phyloP scores from a whole-genome alignment of 2,797 vertebrate genomes.

The Esox masquinongy region DNA sequence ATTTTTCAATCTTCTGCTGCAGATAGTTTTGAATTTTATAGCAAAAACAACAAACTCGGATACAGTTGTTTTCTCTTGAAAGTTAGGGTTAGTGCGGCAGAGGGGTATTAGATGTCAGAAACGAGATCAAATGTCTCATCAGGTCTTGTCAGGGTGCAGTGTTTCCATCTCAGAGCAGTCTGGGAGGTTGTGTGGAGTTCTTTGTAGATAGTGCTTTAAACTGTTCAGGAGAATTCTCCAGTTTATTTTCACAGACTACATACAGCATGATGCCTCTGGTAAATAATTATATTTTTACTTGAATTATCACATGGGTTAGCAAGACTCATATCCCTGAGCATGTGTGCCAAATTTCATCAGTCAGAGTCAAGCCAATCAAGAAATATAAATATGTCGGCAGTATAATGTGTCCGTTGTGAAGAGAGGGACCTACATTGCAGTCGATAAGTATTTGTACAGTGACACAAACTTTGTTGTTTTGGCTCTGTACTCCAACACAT shows the following conservation, averaged over 20 bases:
- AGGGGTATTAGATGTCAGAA: constrained; percentile 28
- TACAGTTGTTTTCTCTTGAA: constrained; percentile 11
- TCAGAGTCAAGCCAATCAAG: no score
- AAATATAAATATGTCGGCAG: no score
- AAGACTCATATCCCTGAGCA: no score
- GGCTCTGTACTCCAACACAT: no score
- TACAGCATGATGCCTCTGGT: constrained; percentile 18
- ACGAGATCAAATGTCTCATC: constrained; percentile 21
- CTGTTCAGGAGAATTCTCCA: background rate
- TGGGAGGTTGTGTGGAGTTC: background rate
- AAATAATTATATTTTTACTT: constrained; percentile 4
- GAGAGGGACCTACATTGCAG: no score
- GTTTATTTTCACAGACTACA: constrained; percentile 15
- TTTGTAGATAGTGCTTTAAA: background rate
- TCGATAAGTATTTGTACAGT: no score
- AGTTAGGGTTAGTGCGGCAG: constrained; percentile 13
- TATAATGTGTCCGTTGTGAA: no score
- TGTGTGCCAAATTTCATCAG: no score
- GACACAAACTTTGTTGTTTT: no score
- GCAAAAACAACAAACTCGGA: constrained; percentile 25
- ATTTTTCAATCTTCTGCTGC: background rate
- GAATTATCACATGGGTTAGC: no score
- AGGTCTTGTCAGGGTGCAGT: constrained; percentile 11
- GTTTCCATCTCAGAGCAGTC: background rate
- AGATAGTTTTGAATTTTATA: constrained; percentile 23